Evolutionary conservation across 2,113 vertebrate species (phyloP).

Genomic region (Gobio gobio): DNA sequence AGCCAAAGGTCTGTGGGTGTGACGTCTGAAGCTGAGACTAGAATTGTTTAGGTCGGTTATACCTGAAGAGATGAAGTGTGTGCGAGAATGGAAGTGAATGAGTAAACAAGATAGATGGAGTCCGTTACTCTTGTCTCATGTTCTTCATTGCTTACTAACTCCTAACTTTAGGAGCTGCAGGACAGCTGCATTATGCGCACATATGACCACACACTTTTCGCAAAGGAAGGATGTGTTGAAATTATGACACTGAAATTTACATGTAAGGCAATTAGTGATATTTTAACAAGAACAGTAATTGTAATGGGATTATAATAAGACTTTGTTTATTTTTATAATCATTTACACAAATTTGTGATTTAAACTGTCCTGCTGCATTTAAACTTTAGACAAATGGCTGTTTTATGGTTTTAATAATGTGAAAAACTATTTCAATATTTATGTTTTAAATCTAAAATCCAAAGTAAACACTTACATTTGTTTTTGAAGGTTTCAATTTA

Average conservation of each 20-base stretch:
- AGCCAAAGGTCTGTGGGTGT: too few relatives aligned
- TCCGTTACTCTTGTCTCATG: too few relatives aligned
- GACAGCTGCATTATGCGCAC: background rate
- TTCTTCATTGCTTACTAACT: too few relatives aligned
- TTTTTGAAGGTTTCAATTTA: background rate
- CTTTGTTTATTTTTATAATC: too few relatives aligned
- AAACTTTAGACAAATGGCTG: background rate
- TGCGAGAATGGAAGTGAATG: too few relatives aligned
- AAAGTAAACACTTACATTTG: background rate
- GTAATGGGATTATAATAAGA: background rate
- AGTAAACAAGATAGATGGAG: too few relatives aligned
- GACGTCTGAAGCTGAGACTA: too few relatives aligned
- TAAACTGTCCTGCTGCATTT: background rate
- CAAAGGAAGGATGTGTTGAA: background rate
- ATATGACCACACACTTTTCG: background rate
- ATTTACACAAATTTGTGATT: background rate
- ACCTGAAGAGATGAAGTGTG: too few relatives aligned
- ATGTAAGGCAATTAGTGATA: background rate
- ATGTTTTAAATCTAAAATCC: background rate
- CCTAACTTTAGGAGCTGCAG: background rate
- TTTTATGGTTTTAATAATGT: background rate
- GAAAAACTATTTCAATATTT: background rate
- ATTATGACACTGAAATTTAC: background rate
- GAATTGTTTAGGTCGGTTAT: too few relatives aligned
- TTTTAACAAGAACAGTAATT: background rate